phyloP scores from a whole-genome alignment of 2,888 invertebrate species.

The Sinotaia quadrata region DNA sequence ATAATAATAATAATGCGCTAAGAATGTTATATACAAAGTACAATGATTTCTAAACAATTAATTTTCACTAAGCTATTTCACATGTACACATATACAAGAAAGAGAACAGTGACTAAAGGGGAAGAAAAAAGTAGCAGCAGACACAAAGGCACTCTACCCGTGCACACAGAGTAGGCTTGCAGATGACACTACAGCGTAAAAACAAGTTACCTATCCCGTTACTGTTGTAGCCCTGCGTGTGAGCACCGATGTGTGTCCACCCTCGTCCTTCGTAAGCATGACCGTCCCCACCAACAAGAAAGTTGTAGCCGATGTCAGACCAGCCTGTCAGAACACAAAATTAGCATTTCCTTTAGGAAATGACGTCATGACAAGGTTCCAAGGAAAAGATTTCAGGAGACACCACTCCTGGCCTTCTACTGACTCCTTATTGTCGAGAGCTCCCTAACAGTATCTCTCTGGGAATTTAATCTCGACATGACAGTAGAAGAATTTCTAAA shows the following conservation, averaged over 20 bases:
- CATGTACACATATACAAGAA: neutral
- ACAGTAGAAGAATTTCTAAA: too few species aligned
- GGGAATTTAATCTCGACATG: too few species aligned
- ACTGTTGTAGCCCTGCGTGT: conserved; percentile 78
- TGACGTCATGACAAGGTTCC: too few species aligned
- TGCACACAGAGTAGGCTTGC: neutral
- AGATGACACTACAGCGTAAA: neutral
- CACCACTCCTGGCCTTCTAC: too few species aligned
- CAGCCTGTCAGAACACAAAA: conserved; percentile 46
- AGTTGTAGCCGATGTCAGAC: conserved; percentile 75
- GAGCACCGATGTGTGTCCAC: conserved; percentile 83
- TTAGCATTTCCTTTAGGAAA: too few species aligned
- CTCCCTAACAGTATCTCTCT: too few species aligned
- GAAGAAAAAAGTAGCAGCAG: neutral
- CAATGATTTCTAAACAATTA: neutral
- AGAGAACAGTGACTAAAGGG: neutral
- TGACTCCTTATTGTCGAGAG: too few species aligned
- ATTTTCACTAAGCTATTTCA: too few species aligned
- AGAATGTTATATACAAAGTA: neutral
- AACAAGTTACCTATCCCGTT: conserved; percentile 43
- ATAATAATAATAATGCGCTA: too few species aligned
- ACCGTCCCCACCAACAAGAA: conserved; percentile 85
- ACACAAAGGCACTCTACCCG: neutral
- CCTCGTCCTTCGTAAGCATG: conserved; percentile 83
- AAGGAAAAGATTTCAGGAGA: too few species aligned